Conservation (phyloP, 1,140 invertebrate genomes). For the Bemisia tabaci region DNA sequence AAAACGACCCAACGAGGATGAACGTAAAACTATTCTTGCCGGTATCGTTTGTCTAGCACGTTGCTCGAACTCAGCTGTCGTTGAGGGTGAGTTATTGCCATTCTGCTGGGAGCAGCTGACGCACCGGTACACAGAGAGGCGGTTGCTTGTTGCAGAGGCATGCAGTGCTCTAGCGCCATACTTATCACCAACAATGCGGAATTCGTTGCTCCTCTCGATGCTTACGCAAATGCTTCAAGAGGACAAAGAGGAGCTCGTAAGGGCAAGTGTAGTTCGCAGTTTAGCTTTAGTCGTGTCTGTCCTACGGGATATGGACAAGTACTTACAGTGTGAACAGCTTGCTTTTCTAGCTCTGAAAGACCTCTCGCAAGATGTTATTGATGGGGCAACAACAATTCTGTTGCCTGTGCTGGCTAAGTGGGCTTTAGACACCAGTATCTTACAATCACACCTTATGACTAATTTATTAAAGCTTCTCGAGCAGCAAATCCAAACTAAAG, state of each 20-base stretch:
- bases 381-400: constrained; percentile 33
- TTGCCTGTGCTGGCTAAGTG: constrained; percentile 45
- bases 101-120: constrained; percentile 65
- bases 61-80: constrained; percentile 35
- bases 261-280: constrained; percentile 46
- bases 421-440: constrained; percentile 40
- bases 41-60: constrained; percentile 45
- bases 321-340: constrained; percentile 45
- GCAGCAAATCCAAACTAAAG: constrained; percentile 18
- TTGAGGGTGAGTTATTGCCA: constrained; percentile 55
- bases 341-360: constrained; percentile 40
- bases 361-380: constrained; percentile 35
- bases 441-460: constrained; percentile 35
- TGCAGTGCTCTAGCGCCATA: constrained; percentile 58
- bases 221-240: constrained; percentile 58
- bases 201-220: constrained; percentile 58
- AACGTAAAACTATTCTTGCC: constrained; percentile 50
- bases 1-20: constrained; percentile 54
- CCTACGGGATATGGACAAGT: constrained; percentile 54
- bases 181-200: constrained; percentile 48
- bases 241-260: constrained; percentile 50
- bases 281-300: constrained; percentile 46
- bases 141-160: constrained; percentile 55
- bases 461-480: constrained; percentile 18
- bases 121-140: constrained; percentile 53